phyloP scores from a whole-genome alignment of 1,140 invertebrate species.

The Aethina tumida region DNA sequence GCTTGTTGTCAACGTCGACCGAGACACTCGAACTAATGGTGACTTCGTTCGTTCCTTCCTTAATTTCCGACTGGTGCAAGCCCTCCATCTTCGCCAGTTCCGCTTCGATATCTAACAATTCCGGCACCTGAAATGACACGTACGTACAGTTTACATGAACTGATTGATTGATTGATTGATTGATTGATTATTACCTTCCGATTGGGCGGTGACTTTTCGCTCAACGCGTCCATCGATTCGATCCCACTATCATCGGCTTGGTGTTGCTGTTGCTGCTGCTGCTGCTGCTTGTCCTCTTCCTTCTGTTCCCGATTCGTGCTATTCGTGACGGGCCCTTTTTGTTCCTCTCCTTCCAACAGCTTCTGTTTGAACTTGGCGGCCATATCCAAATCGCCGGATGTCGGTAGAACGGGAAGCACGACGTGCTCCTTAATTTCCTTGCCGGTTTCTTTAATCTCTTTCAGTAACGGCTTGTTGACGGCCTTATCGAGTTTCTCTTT shows the following conservation, averaged over 20 bases:
- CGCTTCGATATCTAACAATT: constrained; percentile 53
- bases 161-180: too few species aligned
- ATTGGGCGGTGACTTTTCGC: constrained; percentile 76
- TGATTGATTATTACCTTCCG: too few species aligned
- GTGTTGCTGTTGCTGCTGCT: constrained; percentile 9
- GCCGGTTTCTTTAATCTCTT: constrained; percentile 37
- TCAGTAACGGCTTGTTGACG: constrained; percentile 37
- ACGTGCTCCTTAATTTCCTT: constrained; percentile 5
- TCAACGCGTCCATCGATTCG: constrained; percentile 85
- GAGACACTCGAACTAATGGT: too few species aligned
- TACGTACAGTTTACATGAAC: too few species aligned
- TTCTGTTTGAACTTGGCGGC: constrained; percentile 53
- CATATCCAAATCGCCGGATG: constrained; percentile 36
- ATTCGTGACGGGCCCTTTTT: too few species aligned
- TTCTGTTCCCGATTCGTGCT: constrained; percentile 14
- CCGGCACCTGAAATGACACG: constrained; percentile 43
- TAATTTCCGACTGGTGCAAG: constrained; percentile 18
- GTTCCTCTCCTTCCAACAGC: constrained; percentile 40
- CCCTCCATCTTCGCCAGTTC: constrained; percentile 57
- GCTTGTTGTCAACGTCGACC: too few species aligned
- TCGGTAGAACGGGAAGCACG: constrained; percentile 22
- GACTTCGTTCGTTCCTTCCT: not conserved
- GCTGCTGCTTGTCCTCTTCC: constrained; percentile 26
- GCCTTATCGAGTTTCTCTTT: constrained; percentile 31
- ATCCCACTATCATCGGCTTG: constrained; percentile 74